Evolutionary conservation across 1,140 invertebrate species (phyloP).

Genomic region (Habropoda laboriosa): DNA sequence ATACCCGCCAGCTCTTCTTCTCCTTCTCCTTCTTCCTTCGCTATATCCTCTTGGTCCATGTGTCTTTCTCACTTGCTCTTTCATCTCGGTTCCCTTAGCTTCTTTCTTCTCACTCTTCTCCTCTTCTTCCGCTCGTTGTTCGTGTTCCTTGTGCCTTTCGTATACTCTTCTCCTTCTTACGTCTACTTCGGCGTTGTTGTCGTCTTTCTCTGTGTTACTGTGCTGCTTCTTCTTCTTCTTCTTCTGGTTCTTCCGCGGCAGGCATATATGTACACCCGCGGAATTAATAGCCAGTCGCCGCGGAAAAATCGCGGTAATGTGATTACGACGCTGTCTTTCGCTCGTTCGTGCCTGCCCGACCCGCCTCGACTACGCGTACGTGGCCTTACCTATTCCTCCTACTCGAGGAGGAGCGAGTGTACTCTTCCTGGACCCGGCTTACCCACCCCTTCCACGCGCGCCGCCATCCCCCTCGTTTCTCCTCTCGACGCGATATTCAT

Average conservation of each 20-base stretch:
- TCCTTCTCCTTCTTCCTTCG: not conserved
- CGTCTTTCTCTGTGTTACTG: not conserved
- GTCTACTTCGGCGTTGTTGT: constrained; percentile 12
- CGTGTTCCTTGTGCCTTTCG: constrained; percentile 25
- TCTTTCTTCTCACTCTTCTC: constrained; percentile 23
- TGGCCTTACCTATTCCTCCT: constrained; percentile 63
- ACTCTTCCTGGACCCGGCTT: constrained; percentile 53
- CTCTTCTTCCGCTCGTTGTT: constrained; percentile 1
- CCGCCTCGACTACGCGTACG: constrained; percentile 66
- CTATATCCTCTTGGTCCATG: not conserved
- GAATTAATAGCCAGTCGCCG: constrained; percentile 78
- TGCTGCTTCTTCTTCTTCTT: constrained; percentile 3
- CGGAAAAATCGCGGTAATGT: constrained; percentile 78
- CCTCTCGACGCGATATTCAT: constrained; percentile 41
- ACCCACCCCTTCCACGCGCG: constrained; percentile 35
- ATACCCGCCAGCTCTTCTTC: constrained; percentile 45
- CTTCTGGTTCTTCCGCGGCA: constrained; percentile 22
- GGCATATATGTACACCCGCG: constrained; percentile 67
- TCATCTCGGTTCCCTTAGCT: too few species aligned
- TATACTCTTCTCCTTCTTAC: constrained; percentile 31
- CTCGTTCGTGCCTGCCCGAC: constrained; percentile 70
- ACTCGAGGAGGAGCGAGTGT: constrained; percentile 35
- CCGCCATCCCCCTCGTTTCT: constrained; percentile 23
- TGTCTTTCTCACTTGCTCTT: not conserved
- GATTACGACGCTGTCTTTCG: constrained; percentile 78